Conservation (phyloP, 1,140 invertebrate genomes). For the Papilio machaon region DNA sequence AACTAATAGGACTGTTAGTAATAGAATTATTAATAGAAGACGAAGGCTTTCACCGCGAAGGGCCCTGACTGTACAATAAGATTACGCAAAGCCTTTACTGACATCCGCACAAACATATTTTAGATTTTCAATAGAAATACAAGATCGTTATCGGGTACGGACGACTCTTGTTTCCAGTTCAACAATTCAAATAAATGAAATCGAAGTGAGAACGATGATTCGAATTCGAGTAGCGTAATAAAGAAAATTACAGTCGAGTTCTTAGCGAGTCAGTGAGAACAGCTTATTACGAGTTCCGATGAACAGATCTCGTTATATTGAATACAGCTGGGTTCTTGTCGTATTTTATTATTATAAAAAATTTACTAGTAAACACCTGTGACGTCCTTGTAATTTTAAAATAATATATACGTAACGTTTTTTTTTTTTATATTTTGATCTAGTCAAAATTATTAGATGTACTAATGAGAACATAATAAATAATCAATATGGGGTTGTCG, state of each 20-base stretch:
- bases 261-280: slow-evolving; percentile 2
- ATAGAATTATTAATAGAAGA: background rate
- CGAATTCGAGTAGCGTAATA: slow-evolving; percentile 32
- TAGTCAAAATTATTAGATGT: too few relatives aligned
- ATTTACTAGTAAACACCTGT: background rate
- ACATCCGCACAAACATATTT: background rate
- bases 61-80: background rate
- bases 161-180: slow-evolving; percentile 33
- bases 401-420: background rate
- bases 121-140: slow-evolving; percentile 1
- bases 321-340: background rate
- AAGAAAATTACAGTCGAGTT: slow-evolving; percentile 14
- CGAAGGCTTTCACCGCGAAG: too few relatives aligned
- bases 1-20: background rate
- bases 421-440: too few relatives aligned
- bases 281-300: background rate
- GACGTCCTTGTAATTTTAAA: background rate
- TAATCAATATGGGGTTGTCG: too few relatives aligned
- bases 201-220: slow-evolving; percentile 26
- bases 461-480: too few relatives aligned
- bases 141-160: background rate
- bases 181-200: slow-evolving; percentile 34
- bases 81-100: background rate
- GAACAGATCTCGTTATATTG: background rate
- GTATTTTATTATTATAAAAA: background rate